Percentiles rank a stretch among this genome's conserved stretches.
phyloP scores from a whole-genome alignment of 2,888 invertebrate genomes.

The Allophyes oxyacanthae region DNA sequence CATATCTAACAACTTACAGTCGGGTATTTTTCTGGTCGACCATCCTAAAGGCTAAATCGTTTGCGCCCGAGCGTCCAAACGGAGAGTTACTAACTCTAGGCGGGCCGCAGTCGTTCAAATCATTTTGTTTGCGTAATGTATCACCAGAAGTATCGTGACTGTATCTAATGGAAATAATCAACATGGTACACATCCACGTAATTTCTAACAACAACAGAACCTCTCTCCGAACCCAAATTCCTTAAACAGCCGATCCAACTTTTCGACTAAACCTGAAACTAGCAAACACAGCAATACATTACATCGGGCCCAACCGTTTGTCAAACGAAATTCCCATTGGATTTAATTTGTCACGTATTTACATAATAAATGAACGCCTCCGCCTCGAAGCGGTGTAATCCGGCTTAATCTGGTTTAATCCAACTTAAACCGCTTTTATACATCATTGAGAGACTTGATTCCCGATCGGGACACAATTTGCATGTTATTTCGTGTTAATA shows the following conservation, averaged over 20 bases:
- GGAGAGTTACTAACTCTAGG: too few species aligned
- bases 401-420: conserved; percentile 80
- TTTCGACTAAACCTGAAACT: conserved; percentile 58
- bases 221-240: conserved; percentile 22
- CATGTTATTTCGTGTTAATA: conserved; percentile 83
- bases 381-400: conserved; percentile 77
- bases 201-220: neutral
- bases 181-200: neutral
- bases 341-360: conserved; percentile 89
- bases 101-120: too few species aligned
- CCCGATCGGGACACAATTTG: conserved; percentile 85
- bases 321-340: conserved; percentile 86
- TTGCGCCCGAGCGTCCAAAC: too few species aligned
- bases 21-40: too few species aligned
- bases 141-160: too few species aligned
- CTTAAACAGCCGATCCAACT: conserved; percentile 27
- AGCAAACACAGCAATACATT: conserved; percentile 67
- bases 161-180: neutral
- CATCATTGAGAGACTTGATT: conserved; percentile 88
- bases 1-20: too few species aligned
- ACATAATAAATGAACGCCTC: conserved; percentile 88
- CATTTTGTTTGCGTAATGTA: too few species aligned
- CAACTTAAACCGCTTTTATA: conserved; percentile 84
- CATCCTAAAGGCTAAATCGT: too few species aligned
- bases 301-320: conserved; percentile 79